Percentiles rank a stretch among this genome's conserved stretches.
phyloP scores from a whole-genome alignment of 2,113 vertebrate species.

The Aleadryas rufinucha region DNA sequence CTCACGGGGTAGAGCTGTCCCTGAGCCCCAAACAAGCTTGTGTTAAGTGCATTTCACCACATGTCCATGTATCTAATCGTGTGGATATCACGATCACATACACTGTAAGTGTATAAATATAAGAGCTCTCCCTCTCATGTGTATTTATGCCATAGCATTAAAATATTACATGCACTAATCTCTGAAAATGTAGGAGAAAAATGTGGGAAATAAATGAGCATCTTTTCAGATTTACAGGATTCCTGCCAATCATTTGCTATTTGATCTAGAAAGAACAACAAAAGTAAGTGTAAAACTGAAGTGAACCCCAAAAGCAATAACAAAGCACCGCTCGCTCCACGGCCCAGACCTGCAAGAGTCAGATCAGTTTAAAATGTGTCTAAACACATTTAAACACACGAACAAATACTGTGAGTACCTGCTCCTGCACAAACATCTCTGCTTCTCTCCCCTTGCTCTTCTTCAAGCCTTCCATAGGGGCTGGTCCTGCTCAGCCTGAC shows the following conservation, averaged over 20 bases:
- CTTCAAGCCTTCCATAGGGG: not conserved
- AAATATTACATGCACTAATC: conserved; percentile 13
- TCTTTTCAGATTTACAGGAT: conserved; percentile 20
- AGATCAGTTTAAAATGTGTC: not conserved
- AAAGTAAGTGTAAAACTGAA: not conserved
- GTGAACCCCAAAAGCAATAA: not conserved
- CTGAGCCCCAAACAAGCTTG: not conserved
- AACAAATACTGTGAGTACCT: not conserved
- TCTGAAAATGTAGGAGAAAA: conserved; percentile 43
- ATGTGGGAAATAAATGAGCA: conserved; percentile 24
- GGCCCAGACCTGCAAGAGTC: not conserved
- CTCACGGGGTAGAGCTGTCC: not conserved
- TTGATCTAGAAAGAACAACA: conserved; percentile 30
- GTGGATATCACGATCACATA: not conserved
- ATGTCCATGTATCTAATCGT: not conserved
- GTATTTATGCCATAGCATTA: conserved; percentile 54
- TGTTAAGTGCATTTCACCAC: not conserved
- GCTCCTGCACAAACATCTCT: not conserved
- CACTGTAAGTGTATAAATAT: not conserved
- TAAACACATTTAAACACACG: too few relatives aligned
- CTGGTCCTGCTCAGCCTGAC: not conserved
- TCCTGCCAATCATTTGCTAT: conserved; percentile 45
- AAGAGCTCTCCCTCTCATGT: not conserved
- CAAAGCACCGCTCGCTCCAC: not conserved
- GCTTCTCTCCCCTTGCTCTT: not conserved